Base-by-base conservation (phyloP, 2,113 vertebrate species). In the Tretioscincus oriximinensis region DNA sequence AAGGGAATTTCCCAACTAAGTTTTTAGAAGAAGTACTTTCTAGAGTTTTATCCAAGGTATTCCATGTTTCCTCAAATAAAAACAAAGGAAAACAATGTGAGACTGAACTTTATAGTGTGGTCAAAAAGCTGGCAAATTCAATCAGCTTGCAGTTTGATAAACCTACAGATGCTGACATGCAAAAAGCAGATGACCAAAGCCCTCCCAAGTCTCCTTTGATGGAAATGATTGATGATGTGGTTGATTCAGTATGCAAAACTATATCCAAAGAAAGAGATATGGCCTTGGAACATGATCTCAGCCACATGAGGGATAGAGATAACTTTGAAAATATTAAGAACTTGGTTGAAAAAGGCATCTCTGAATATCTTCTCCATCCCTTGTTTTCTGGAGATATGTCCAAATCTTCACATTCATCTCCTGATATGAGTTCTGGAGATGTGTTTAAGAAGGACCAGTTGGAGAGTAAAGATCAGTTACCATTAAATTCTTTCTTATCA, bases 11-110 rank as follows among this genome's bases (percentile, higher is more conserved):
- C n/a, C 73, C 80, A 47, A 58, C 80, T 24, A 76, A 61, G 28
- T 61, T 49, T 45, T 70, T 82, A 69, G 80, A 82, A 49, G 80
- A 82, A 47, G 76, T 82, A 0, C 66, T 82, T 63, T 76, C 73
- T 58, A 76, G 54, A 31, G 80, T 82, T 68, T 63, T 82, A 47
- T 76, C 73, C 58, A 82, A 76, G 22, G 49, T 76, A 35, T 60
- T 82, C 22, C 8, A 51, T 29, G 20, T 22, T 68, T 69, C 73
- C 5, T 1, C 1, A 5, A 41, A n/a, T 3, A 61, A n/a, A 20
- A 82, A 69, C 21, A 28, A 31, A 24, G 7, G 63, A 82, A 54
- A 41, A 41, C 12, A 31, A 54, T 21, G 2, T 28, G 73, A 82
- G 47, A 14, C 20, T 21, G 80, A 82, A 3, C n/a, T 82, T 29